Conservation (phyloP, 1,140 invertebrate genomes). For the Cataglyphis hispanica region DNA sequence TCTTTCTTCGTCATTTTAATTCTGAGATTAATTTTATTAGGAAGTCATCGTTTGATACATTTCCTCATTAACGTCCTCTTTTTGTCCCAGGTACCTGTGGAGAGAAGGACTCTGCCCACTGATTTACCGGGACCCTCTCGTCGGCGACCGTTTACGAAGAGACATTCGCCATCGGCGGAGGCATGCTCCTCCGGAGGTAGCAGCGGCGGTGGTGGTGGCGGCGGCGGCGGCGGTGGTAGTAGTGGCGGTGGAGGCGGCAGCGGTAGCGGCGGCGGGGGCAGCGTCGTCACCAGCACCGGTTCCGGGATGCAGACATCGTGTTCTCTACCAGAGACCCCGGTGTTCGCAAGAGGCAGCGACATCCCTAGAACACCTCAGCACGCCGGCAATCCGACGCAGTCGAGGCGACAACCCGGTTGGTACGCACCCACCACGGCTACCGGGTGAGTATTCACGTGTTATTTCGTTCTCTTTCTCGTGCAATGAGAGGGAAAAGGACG, state of each 20-base stretch:
- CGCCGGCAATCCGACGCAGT: constrained; percentile 82
- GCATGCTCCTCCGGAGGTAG: constrained; percentile 85
- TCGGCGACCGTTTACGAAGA: constrained; percentile 85
- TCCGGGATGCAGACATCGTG: constrained; percentile 92
- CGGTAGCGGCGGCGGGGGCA: constrained; percentile 8
- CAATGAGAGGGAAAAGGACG: no score
- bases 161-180: constrained; percentile 86
- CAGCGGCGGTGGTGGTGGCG: constrained; percentile 86
- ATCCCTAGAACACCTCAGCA: constrained; percentile 91
- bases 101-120: constrained; percentile 90
- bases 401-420: constrained; percentile 84
- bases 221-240: constrained; percentile 83
- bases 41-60: background rate
- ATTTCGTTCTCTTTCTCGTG: no score
- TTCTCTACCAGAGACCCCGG: constrained; percentile 93
- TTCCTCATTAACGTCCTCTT: background rate
- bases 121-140: constrained; percentile 88
- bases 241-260: constrained; percentile 65
- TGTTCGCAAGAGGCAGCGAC: constrained; percentile 93
- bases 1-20: background rate
- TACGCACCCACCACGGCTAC: constrained; percentile 84
- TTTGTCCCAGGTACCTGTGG: constrained; percentile 87
- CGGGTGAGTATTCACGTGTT: constrained; percentile 75
- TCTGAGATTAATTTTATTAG: background rate
- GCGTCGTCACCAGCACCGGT: constrained; percentile 77